A percentile compares a stretch with the other conserved stretches of the same genome.
These are phyloP conservation scores for Pollimyrus isidori DNA, from an alignment of 2,113 vertebrate species.

Conservation along the genomic window DNA sequence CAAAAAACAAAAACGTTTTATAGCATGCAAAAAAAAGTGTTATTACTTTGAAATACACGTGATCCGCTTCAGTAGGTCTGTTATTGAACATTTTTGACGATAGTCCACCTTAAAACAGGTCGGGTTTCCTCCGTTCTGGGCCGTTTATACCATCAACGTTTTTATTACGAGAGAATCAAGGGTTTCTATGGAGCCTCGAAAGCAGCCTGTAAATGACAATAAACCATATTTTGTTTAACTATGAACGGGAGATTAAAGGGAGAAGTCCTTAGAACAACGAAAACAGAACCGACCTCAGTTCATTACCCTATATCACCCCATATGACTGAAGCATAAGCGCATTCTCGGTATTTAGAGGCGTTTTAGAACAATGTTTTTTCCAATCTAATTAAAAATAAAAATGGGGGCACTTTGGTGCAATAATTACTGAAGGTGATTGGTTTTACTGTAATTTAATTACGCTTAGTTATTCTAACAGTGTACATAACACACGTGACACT, in stretches of 20 bases:
- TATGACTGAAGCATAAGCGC: slow-evolving; percentile 30
- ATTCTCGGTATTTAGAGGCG: slow-evolving; percentile 16
- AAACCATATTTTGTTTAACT: slow-evolving; percentile 54
- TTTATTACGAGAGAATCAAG: slow-evolving; percentile 34
- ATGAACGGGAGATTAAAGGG: slow-evolving; percentile 46
- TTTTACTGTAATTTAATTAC: slow-evolving; percentile 30
- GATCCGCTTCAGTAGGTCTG: not conserved
- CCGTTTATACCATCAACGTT: slow-evolving; percentile 56
- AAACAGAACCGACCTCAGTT: slow-evolving; percentile 32
- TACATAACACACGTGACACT: not conserved
- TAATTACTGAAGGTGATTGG: slow-evolving; percentile 35
- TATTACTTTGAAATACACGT: not conserved
- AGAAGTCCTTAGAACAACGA: slow-evolving; percentile 19
- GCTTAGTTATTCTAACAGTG: slow-evolving; percentile 11
- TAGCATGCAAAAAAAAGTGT: not conserved
- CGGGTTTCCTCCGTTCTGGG: not conserved
- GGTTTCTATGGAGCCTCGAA: not conserved
- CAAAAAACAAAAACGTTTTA: not conserved
- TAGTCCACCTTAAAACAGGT: not conserved
- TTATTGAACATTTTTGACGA: not conserved
- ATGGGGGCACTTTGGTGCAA: slow-evolving; percentile 26
- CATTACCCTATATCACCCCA: slow-evolving; percentile 26
- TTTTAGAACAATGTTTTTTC: not conserved
- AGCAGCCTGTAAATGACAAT: slow-evolving; percentile 60
- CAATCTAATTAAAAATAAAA: slow-evolving; percentile 38